These are phyloP conservation scores for Microcebus lehilahytsara DNA, from an alignment of 2,113 vertebrate species.

Conservation along the genomic window DNA sequence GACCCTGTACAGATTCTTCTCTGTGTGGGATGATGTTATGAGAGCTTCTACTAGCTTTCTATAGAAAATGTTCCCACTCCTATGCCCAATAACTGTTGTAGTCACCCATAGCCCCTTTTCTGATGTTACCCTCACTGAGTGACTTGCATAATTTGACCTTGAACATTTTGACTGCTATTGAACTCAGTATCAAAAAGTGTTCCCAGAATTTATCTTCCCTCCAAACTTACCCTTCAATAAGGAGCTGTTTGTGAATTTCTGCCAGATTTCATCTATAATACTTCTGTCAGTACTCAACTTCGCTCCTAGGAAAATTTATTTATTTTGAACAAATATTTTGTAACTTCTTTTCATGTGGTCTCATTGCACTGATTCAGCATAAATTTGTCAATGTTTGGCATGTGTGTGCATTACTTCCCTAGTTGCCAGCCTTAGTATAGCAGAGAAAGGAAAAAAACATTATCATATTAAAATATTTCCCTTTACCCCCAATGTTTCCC, in stretches of 20 bases:
- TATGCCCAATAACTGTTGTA: neutral
- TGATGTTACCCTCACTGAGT: neutral
- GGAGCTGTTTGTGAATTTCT: neutral
- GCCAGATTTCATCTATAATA: neutral
- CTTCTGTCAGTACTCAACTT: neutral
- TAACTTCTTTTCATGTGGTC: neutral
- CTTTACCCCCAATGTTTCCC: neutral
- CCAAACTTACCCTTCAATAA: neutral
- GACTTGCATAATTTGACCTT: neutral
- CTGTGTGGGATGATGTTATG: neutral
- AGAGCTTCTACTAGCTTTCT: neutral
- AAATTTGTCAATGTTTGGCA: neutral
- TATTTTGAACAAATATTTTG: constrained; percentile 16
- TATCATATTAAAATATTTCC: neutral
- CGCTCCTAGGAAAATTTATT: neutral
- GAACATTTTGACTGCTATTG: neutral
- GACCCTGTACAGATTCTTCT: neutral
- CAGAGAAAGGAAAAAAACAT: neutral
- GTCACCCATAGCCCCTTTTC: neutral
- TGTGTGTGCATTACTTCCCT: neutral
- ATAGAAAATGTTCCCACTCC: neutral
- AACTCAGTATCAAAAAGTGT: neutral
- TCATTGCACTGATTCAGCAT: neutral
- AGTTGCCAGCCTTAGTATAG: neutral
- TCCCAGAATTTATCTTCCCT: neutral